These are phyloP conservation scores for Oasisia sp. DNA, from an alignment of 2,888 invertebrate genomes.

Conservation along the genomic window DNA sequence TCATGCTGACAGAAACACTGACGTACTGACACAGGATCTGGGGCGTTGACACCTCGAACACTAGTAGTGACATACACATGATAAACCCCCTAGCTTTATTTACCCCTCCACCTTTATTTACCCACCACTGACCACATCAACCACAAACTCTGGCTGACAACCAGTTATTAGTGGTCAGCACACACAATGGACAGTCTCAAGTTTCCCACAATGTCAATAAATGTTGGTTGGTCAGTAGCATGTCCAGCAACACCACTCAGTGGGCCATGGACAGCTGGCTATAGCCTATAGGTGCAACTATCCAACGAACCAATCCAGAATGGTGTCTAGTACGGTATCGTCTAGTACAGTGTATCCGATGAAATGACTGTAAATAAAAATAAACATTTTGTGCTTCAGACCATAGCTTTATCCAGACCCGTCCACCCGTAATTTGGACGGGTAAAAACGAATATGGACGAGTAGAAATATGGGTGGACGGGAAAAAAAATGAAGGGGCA, in stretches of 20 bases:
- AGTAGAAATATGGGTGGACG: too few species aligned
- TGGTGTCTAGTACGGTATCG: too few species aligned
- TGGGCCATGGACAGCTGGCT: neutral
- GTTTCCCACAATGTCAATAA: slow-evolving; percentile 4
- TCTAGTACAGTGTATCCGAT: too few species aligned
- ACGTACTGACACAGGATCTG: neutral
- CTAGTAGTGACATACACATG: neutral
- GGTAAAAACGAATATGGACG: too few species aligned
- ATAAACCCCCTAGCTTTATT: neutral
- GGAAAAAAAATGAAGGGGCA: too few species aligned
- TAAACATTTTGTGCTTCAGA: too few species aligned
- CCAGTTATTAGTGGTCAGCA: neutral
- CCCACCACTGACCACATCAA: neutral
- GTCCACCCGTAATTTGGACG: too few species aligned
- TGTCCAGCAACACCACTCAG: neutral
- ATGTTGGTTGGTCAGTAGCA: neutral
- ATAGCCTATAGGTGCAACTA: neutral
- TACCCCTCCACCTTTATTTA: neutral
- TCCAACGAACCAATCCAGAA: too few species aligned
- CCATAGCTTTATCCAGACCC: too few species aligned
- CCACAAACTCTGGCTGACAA: neutral
- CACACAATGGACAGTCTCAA: neutral
- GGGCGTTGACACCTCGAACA: neutral
- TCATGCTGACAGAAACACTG: neutral
- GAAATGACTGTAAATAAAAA: too few species aligned